Evolutionary conservation across 2,888 invertebrate species (phyloP).

Genomic region (Aplocera efformata): DNA sequence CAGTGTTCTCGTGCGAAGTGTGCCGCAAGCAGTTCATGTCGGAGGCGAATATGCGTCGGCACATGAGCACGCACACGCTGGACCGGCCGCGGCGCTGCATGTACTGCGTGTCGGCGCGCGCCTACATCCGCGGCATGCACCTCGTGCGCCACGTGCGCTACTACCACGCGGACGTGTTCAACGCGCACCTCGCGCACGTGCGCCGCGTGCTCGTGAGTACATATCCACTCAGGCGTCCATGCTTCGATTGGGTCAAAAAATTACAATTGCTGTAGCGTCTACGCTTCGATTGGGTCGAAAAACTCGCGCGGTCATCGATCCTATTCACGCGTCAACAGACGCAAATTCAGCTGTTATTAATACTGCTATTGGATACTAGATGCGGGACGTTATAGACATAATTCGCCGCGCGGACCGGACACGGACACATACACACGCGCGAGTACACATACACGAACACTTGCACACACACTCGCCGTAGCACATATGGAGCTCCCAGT

Average conservation of each 20-base stretch:
- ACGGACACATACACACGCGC: too few relatives aligned
- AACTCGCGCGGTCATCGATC: too few relatives aligned
- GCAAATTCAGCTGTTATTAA: too few relatives aligned
- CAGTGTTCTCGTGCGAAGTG: conserved; percentile 60
- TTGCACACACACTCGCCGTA: too few relatives aligned
- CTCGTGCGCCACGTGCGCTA: conserved; percentile 88
- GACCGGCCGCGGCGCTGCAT: conserved; percentile 89
- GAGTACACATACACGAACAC: too few relatives aligned
- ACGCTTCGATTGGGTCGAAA: too few relatives aligned
- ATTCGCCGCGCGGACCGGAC: not conserved
- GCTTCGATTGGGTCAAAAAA: too few relatives aligned
- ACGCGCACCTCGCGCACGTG: conserved; percentile 59
- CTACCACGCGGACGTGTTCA: conserved; percentile 84
- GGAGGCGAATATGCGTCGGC: conserved; percentile 85
- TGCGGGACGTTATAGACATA: too few relatives aligned
- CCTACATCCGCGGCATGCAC: conserved; percentile 89
- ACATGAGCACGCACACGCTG: conserved; percentile 85
- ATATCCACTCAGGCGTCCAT: not conserved
- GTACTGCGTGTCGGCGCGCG: conserved; percentile 83
- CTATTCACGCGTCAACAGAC: too few relatives aligned
- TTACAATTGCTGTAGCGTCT: too few relatives aligned
- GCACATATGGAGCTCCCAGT: too few relatives aligned
- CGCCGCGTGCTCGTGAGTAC: conserved; percentile 40
- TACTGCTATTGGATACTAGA: too few relatives aligned
- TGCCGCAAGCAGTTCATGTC: conserved; percentile 85